Evolutionary conservation across 2,797 vertebrate genomes (phyloP).

Genomic region (Malurus leucopterus): DNA sequence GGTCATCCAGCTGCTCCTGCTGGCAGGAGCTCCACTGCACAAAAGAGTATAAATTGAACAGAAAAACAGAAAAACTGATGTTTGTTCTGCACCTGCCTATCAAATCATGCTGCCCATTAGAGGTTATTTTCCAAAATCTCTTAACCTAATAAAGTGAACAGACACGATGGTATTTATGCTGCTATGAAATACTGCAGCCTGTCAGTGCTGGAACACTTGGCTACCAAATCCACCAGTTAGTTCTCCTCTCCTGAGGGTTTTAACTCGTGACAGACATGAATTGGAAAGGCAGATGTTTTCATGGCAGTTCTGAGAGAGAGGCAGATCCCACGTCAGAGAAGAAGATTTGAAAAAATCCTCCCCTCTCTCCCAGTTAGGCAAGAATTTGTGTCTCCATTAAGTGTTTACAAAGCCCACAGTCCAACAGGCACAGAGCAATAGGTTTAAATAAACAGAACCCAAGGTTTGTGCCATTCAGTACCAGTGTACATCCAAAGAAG

Average conservation of each 20-base stretch:
- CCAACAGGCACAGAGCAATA: slow-evolving; percentile 7
- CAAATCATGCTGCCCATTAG: slow-evolving; percentile 13
- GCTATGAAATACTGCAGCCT: slow-evolving; percentile 19
- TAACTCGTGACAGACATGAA: slow-evolving; percentile 15
- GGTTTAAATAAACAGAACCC: slow-evolving; percentile 23
- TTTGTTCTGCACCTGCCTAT: slow-evolving; percentile 25
- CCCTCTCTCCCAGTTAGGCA: neutral
- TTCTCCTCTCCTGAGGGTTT: slow-evolving; percentile 17
- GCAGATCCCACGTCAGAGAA: neutral
- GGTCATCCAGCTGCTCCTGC: neutral
- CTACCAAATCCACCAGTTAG: slow-evolving; percentile 17
- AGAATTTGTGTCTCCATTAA: neutral
- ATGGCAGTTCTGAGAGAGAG: neutral
- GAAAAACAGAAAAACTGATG: slow-evolving; percentile 14
- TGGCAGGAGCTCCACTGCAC: neutral
- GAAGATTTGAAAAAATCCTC: neutral
- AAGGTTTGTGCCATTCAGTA: neutral
- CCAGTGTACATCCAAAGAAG: neutral
- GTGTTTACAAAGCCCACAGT: neutral
- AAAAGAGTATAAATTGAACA: slow-evolving; percentile 1
- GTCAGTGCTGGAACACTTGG: slow-evolving; percentile 3
- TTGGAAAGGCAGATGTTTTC: slow-evolving; percentile 32
- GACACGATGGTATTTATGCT: neutral
- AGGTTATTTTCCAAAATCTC: slow-evolving; percentile 36
- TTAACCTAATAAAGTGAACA: slow-evolving; percentile 9